Evolutionary conservation across 1,140 invertebrate genomes (phyloP), one percentile per base, ranked within the genome.

Genomic region (Scaptomyza graminum): DNA sequence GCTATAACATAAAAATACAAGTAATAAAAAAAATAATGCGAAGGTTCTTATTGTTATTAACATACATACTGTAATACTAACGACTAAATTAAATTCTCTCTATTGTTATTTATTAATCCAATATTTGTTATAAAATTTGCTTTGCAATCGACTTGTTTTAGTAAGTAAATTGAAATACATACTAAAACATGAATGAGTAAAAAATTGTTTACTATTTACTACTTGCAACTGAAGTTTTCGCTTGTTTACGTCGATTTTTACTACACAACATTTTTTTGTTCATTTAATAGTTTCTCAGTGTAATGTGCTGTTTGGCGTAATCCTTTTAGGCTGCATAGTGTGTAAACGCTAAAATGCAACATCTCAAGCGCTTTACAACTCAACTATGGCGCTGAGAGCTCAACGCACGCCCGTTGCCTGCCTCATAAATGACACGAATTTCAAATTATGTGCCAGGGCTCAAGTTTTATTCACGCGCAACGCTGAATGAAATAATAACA

Each of bases 371-470:
- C 57, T 62, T 74, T 69, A 68, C 46, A 74, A 67, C 70, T 67
- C 64, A 62, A 62, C 70, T 71, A 65, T 46, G 63, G 63, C 55
- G 41, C 61, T 50, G 51, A 41, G 61, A 66, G 59, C 54, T 67
- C 44, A 51, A 57, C 28, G 31, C 57, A 59, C 31, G 68, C 56
- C 64, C 25, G 51, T 65, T 31, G 54, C 43, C 57, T 71, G 68
- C 51, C 67, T 66, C 64, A 68, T 80, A 65, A 85, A 67, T 78
- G 82, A 81, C 74, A 68, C 49, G 82, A 85, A 87, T 87, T 85
- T 85, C 66, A 74, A 85, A 80, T 85, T 74, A 85, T 78, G 66
- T 77, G 74, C 51, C 55, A 44, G 25, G 25, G 60, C 60, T 65
- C 34, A 57, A 71, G 59, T 76, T 85, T 81, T 84, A 62, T 69